These are phyloP conservation scores for Eristalinus aeneus DNA, from an alignment of 2,888 invertebrate genomes.

Conservation along the genomic window DNA sequence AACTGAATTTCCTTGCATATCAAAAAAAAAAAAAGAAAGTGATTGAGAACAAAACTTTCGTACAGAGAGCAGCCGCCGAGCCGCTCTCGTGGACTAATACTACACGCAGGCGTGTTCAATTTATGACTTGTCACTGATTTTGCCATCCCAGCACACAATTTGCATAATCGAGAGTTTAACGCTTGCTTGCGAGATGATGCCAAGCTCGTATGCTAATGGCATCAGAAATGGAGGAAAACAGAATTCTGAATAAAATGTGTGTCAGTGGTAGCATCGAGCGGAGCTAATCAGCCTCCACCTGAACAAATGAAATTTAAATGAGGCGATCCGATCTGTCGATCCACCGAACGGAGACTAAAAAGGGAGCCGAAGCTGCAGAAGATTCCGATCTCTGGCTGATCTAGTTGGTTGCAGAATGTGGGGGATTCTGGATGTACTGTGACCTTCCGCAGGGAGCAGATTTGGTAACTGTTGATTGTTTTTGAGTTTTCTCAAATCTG, in stretches of 20 bases:
- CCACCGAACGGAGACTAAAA: background rate
- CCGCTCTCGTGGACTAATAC: background rate
- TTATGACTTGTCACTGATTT: background rate
- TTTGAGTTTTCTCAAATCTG: too few relatives aligned
- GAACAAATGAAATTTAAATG: background rate
- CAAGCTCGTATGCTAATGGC: slow-evolving; percentile 11
- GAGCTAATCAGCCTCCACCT: background rate
- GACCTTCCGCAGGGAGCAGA: too few relatives aligned
- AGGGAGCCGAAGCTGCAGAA: background rate
- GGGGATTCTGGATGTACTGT: background rate
- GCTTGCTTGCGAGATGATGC: background rate
- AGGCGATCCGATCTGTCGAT: background rate
- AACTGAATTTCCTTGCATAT: background rate
- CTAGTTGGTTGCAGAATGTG: background rate
- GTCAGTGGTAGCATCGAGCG: slow-evolving; percentile 1
- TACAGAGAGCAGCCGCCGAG: background rate
- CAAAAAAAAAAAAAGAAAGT: background rate
- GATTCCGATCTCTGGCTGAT: background rate
- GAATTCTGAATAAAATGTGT: slow-evolving; percentile 15
- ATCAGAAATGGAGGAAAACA: background rate
- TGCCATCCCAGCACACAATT: background rate
- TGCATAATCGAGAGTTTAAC: slow-evolving; percentile 32
- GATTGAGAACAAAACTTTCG: background rate
- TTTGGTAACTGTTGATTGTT: too few relatives aligned
- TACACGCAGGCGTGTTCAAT: background rate